Percentiles rank a stretch among this genome's conserved stretches.
Evolutionary conservation across 2,888 invertebrate species (phyloP).

Genomic region (Dugesia japonica): DNA sequence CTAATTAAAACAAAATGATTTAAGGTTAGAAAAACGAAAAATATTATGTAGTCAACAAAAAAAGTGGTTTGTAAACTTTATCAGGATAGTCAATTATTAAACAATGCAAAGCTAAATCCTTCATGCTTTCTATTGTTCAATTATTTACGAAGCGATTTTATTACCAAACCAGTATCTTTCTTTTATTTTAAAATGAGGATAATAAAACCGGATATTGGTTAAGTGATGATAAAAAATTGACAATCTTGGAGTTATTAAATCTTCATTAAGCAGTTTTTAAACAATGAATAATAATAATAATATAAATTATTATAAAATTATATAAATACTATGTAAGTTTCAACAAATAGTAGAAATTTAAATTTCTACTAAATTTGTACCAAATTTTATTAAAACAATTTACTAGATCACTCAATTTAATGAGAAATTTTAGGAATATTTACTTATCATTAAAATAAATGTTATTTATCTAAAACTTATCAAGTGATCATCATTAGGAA

Average conservation of each 20-base stretch:
- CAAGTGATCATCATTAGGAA: not conserved
- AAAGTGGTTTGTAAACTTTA: not conserved
- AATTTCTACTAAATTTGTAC: no score
- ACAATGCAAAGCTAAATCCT: not conserved
- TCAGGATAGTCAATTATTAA: not conserved
- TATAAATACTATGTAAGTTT: no score
- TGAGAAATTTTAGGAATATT: not conserved
- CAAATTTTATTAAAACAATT: not conserved
- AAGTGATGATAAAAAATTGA: not conserved
- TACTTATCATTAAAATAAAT: not conserved
- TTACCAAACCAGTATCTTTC: not conserved
- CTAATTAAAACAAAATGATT: not conserved
- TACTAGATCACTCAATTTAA: not conserved
- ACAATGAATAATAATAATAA: not conserved
- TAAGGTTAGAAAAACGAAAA: not conserved
- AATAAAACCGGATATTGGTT: not conserved
- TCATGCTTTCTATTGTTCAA: not conserved
- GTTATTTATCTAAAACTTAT: not conserved
- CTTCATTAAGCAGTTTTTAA: not conserved
- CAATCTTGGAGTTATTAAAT: not conserved
- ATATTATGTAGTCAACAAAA: not conserved
- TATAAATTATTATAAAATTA: no score
- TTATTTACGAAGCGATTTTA: not conserved
- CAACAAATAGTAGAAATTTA: no score
- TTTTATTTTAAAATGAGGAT: not conserved